Evolutionary conservation across 1,140 invertebrate species (phyloP), one percentile per base, ranked within the genome.

Genomic region (Drosophila santomea): DNA sequence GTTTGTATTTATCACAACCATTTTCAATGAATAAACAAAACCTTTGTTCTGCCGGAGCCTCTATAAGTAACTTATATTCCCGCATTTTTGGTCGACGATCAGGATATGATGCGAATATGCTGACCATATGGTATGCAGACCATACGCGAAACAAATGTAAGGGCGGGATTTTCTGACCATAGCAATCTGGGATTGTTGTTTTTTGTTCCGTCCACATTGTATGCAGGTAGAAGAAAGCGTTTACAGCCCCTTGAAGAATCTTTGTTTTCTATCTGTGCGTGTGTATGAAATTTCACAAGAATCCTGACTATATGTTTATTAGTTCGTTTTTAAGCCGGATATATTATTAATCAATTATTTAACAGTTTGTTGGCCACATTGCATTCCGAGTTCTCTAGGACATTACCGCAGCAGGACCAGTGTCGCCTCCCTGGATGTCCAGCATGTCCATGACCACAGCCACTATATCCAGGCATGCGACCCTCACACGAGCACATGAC

Each of bases 361-460:
- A 91, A 38, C n/a, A 91, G 52, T 25, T 89, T 91, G 48, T 91
- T 91, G 3, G 90, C 80, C 23, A 90, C 83, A 77, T 58, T 85
- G 55, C 94, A 95, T 78, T 94, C 94, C 3, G 94, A 94, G 80
- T 94, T 93, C 77, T 95, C 93, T 28, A 94, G 80, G 28, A 94
- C 93, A 91, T 93, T 94, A 57, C 95, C 96, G 91, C 96, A 97
- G 79, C 96, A 97, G n/a, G 96, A 96, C 96, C 96, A 97, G 92
- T 97, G 96, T 41, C 95, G 93, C 58, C 94, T 92, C 41, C 96
- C 96, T 14, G 96, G 96, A 93, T 96, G 96, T 23, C 96, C 96
- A 44, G 93, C 92, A 89, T 97, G 96, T 17, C 96, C 96, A 93
- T 97, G 96, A 0, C 96, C 96, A 86, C 96, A 97, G 79, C 96